Percentiles rank a stretch among this genome's conserved stretches.
Conservation (phyloP, 2,797 vertebrate species). For the Aldrovandia affinis region DNA sequence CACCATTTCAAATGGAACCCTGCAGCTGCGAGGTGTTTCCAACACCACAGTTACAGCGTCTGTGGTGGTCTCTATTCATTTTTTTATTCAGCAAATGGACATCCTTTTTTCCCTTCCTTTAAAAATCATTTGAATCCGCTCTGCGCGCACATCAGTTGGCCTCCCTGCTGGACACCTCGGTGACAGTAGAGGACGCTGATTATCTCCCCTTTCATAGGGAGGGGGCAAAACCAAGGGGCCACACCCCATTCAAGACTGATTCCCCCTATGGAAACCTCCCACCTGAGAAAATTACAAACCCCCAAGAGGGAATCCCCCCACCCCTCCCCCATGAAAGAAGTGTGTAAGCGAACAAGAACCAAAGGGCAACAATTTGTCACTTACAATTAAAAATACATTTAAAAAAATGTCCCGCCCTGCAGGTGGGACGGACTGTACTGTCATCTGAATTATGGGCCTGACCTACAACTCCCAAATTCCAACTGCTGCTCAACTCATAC, state of each 20-base stretch:
- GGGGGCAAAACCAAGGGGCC: background rate
- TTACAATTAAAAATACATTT: slow-evolving; percentile 22
- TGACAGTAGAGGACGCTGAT: background rate
- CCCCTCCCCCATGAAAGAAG: background rate
- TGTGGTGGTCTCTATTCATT: background rate
- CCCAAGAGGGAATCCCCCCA: too few relatives aligned
- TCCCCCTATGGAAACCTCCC: too few relatives aligned
- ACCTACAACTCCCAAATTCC: slow-evolving; percentile 28
- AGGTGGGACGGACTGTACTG: slow-evolving; percentile 40
- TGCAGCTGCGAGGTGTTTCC: background rate
- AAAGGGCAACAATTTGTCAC: too few relatives aligned
- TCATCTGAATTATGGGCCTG: slow-evolving; percentile 35
- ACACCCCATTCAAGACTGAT: too few relatives aligned
- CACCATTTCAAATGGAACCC: slow-evolving; percentile 7
- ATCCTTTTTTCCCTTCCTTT: slow-evolving; percentile 19
- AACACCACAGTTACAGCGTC: too few relatives aligned
- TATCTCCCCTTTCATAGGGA: background rate
- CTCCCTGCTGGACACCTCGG: background rate
- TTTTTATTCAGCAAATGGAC: background rate
- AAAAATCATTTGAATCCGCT: slow-evolving; percentile 27
- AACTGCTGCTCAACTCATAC: slow-evolving; percentile 22
- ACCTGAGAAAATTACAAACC: slow-evolving; percentile 33
- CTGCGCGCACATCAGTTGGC: too few relatives aligned
- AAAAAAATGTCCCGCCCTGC: slow-evolving; percentile 44
- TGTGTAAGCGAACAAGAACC: too few relatives aligned